phyloP scores from a whole-genome alignment of 2,113 vertebrate species.

The Petroica traversi region DNA sequence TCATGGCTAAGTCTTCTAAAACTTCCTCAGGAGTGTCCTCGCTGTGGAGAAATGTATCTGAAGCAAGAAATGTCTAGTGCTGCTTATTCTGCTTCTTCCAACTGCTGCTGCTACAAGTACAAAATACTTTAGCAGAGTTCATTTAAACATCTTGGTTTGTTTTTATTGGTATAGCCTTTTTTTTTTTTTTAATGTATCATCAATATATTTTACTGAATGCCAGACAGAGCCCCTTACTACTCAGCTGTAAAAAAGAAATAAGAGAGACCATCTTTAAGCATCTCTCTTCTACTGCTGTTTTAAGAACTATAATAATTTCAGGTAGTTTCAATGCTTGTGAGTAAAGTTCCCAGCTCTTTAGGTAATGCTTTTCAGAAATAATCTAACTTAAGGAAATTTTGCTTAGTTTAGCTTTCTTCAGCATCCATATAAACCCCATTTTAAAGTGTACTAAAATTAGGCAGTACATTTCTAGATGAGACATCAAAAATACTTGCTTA shows the following conservation, averaged over 20 bases:
- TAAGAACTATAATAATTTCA: neutral
- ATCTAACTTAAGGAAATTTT: neutral
- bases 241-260: neutral
- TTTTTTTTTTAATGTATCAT: neutral
- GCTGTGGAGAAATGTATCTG: neutral
- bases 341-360: neutral
- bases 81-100: neutral
- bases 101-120: neutral
- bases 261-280: neutral
- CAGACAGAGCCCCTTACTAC: neutral
- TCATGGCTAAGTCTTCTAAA: neutral
- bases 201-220: neutral
- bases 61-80: neutral
- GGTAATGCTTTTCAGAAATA: neutral
- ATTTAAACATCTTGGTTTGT: accelerated
- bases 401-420: neutral
- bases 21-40: neutral
- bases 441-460: neutral
- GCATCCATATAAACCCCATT: neutral
- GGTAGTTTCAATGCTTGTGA: neutral
- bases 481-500: neutral
- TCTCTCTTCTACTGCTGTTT: accelerated
- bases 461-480: neutral
- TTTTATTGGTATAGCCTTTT: neutral
- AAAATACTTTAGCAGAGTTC: neutral